Evolutionary conservation across 2,113 vertebrate genomes (phyloP), one percentile per base, ranked within the genome.

Genomic region (Neogobius melanostomus): DNA sequence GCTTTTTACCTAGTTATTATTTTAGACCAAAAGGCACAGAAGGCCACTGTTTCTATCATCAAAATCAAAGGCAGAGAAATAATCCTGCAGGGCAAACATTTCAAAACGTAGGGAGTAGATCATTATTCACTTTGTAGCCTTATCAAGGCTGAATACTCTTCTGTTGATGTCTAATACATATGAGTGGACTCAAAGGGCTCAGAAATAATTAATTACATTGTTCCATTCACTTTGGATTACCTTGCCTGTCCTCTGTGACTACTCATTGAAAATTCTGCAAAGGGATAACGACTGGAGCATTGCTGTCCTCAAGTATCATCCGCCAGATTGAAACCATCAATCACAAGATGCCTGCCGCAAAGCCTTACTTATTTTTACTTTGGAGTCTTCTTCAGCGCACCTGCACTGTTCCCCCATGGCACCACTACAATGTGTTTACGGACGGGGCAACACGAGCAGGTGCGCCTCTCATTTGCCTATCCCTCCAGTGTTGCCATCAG

Each of bases 401-500:
- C 74, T 79, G 82, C 21, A 70, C 62, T 21, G 12, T 57, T 53
- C 53, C 68, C 75, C 82, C 65, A 71, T n/a, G 66, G 69, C 11
- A 6, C 53, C 0, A 12, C n/a, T 11, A 1, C 49, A 12, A 66
- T 66, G 68, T 76, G 74, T 56, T 76, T 66, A 36, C 60, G 4
- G 59, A 53, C 3, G 43, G 6, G 6, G 47, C 44, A 15, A 36
- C 76, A 62, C 44, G 79, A 59, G 80, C 87, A 86, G 86, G 83
- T 86, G 89, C 52, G n/a, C 53, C 72, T 71, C 73, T 72, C 57
- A 50, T 83, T 86, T 71, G 71, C 74, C 64, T 76, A 79, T 82
- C 68, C 82, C 80, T 86, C 75, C 76, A 77, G 64, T 79, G 81
- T 85, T 80, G 87, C 88, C 81, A 80, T 81, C 76, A 67, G 83